phyloP scores from a whole-genome alignment of 2,113 vertebrate species.

The Crypturellus undulatus region DNA sequence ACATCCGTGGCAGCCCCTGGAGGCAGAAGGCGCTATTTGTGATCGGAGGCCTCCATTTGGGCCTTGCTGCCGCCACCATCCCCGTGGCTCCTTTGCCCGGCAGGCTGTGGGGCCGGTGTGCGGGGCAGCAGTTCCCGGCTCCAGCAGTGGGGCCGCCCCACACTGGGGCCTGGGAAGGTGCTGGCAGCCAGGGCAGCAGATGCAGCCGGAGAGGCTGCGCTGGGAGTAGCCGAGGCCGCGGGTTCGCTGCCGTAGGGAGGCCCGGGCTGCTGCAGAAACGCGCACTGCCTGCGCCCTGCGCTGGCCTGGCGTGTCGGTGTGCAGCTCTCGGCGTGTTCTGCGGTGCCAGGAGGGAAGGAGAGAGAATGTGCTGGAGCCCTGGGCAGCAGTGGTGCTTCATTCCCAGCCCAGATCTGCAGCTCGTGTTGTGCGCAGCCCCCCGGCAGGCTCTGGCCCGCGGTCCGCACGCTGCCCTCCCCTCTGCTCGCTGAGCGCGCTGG shows the following conservation, averaged over 20 bases:
- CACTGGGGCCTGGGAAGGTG: background rate
- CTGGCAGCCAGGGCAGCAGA: background rate
- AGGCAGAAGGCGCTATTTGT: background rate
- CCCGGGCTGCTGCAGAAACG: background rate
- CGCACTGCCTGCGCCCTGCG: background rate
- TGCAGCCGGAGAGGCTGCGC: slow-evolving; percentile 52
- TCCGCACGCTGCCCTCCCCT: background rate
- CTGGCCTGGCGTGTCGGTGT: background rate
- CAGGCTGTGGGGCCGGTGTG: too few species aligned
- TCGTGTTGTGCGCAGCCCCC: background rate
- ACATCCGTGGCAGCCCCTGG: background rate
- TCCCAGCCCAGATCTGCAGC: background rate
- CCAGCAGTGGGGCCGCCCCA: background rate
- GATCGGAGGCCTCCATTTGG: background rate
- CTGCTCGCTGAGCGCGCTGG: background rate
- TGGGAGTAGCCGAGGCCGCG: slow-evolving; percentile 23
- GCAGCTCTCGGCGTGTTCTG: accelerated
- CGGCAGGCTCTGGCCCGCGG: background rate
- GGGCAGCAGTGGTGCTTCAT: background rate
- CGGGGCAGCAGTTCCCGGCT: background rate
- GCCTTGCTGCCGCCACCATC: background rate
- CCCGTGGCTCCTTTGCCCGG: background rate
- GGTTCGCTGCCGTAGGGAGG: background rate
- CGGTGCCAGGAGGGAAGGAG: background rate
- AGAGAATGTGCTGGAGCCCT: background rate